A percentile compares a stretch with the other conserved stretches of the same genome.
phyloP scores from a whole-genome alignment of 2,888 invertebrate species.

The Apocheima hispidaria region DNA sequence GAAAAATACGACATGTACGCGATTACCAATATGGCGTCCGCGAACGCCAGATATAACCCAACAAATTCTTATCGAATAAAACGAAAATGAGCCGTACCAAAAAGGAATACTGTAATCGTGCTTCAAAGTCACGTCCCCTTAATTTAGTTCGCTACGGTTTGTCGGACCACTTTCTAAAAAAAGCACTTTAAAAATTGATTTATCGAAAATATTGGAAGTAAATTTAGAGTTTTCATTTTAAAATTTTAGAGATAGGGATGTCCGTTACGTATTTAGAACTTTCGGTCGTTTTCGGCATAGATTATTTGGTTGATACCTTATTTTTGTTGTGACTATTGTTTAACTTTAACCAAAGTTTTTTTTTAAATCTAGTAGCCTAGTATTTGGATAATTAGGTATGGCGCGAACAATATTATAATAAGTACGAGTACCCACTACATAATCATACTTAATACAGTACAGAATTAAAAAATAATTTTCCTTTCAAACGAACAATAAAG shows the following conservation, averaged over 20 bases:
- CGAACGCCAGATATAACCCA: conserved; percentile 24
- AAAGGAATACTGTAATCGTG: conserved; percentile 59
- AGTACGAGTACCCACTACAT: no score
- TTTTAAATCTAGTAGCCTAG: no score
- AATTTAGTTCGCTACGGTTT: conserved; percentile 67
- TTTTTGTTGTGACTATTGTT: no score
- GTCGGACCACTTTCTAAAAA: conserved; percentile 60
- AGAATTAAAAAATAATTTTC: no score
- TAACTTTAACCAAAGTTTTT: no score
- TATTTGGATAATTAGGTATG: neutral
- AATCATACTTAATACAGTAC: neutral
- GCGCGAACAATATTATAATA: neutral
- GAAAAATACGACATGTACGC: no score
- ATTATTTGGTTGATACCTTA: neutral
- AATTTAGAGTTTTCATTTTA: conserved; percentile 36
- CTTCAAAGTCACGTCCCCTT: conserved; percentile 63
- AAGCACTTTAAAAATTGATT: conserved; percentile 43
- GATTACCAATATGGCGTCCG: conserved; percentile 13
- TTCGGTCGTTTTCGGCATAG: neutral
- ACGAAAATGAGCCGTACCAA: conserved; percentile 44
- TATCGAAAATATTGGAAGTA: conserved; percentile 44
- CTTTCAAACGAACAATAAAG: neutral
- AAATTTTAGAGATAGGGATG: conserved; percentile 16
- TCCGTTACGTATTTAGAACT: neutral
- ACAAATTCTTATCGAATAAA: conserved; percentile 50